Base-by-base conservation (phyloP, 1,140 invertebrate species). In the Sitophilus oryzae region DNA sequence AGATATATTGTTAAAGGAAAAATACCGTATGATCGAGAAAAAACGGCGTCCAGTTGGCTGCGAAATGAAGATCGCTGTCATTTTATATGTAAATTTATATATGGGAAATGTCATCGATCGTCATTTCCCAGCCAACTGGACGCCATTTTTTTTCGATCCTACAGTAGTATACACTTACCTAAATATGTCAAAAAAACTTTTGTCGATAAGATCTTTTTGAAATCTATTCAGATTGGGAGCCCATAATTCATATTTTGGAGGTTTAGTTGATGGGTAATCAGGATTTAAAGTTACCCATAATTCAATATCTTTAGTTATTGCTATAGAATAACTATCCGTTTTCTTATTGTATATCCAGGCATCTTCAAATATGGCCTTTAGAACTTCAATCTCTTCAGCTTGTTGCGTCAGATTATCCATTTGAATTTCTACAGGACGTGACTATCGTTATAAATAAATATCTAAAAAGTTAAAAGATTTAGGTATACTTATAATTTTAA, bases 291-390 rank as follows among this genome's bases (percentile, higher is more conserved):
- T 83, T 75, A 34, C 83, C 68, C 43, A 73, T 72, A 20, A 77
- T 76, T 63, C 76, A 69, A 68, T 73, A 69, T 44, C 72, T 40
- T 79, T 73, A 15, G 60, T 67, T n/a, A 84, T 71, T 47, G 66
- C 71, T n/a, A 83, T 77, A 62, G 74, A 78, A 62, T 79, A 87
- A 0, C 75, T 72, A 59, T 73, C 71, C 23, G 74, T 71, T 11
- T 67, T 71, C 54, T 74, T 75, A 70, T 81, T 78, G 56, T 86
- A 80, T 49, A 75, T 72, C 80, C 82, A 89, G 60, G 89, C 84
- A 40, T 80, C 72, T 3, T 77, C 81, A 67, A 89, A 91, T 48
- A 91, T 90, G n/a, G 87, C 79, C 53, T 73, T 74, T 9, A 91
- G 69, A 1, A 82, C 82, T 73, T 89, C 84, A 30, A 89, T 74